A percentile compares a stretch with the other conserved stretches of the same genome.
Evolutionary conservation across 2,113 vertebrate species (phyloP).

Genomic region (Tachysurus vachellii): DNA sequence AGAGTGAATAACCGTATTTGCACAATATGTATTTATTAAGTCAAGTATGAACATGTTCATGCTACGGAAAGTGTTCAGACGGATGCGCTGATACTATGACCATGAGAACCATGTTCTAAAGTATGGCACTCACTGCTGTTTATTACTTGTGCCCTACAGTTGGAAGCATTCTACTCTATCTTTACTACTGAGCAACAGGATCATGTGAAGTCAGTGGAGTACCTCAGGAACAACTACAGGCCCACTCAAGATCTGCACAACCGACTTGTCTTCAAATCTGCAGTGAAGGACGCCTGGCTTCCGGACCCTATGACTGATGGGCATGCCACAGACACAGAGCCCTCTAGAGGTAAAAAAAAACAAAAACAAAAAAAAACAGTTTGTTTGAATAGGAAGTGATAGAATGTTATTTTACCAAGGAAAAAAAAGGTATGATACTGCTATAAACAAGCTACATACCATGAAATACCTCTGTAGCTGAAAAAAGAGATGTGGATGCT

Average conservation of each 20-base stretch:
- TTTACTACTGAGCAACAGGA: constrained; percentile 99
- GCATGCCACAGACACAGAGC: constrained; percentile 84
- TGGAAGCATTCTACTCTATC: constrained; percentile 98
- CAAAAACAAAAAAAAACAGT: background rate
- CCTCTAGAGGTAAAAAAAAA: constrained; percentile 84
- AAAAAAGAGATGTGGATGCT: background rate
- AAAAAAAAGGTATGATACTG: background rate
- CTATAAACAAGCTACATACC: background rate
- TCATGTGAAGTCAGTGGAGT: constrained; percentile 96
- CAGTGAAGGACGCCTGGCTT: constrained; percentile 90
- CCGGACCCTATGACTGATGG: constrained; percentile 80
- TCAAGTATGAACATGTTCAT: background rate
- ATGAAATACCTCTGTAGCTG: background rate
- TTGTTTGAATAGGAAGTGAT: background rate
- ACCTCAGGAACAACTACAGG: constrained; percentile 95
- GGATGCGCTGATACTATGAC: no score
- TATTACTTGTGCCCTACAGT: constrained; percentile 68
- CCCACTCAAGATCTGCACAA: constrained; percentile 83
- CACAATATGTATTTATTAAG: background rate
- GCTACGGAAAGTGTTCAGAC: background rate
- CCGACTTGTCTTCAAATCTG: constrained; percentile 88
- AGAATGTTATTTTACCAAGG: background rate
- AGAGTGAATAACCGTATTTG: background rate
- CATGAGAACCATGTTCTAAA: background rate
- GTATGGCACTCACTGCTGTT: background rate